Evolutionary conservation across 30 jellyfish, hydroid and myxozoan genomes (phyloP).

Genomic region (Nemopilema nomurai): DNA sequence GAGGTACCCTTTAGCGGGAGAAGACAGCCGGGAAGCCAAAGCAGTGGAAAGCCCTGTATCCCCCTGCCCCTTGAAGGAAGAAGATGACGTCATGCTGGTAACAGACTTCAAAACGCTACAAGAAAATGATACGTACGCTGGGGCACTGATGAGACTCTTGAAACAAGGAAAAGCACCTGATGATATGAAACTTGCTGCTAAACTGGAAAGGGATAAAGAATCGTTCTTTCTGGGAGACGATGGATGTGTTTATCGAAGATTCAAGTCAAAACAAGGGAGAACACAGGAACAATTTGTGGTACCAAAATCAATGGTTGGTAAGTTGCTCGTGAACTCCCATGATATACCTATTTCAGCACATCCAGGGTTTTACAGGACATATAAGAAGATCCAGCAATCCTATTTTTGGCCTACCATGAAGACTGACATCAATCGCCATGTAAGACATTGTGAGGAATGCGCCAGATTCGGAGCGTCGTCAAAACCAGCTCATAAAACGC

Average conservation of each 20-base stretch:
- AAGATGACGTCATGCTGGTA: not conserved
- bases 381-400: conserved; percentile 21
- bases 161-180: conserved; percentile 8
- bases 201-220: conserved; percentile 34
- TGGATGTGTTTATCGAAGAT: conserved; percentile 40
- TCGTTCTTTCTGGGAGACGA: conserved; percentile 31
- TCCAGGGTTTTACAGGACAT: conserved; percentile 39
- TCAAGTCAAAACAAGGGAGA: conserved; percentile 30
- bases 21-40: conserved; percentile 24
- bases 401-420: conserved; percentile 56
- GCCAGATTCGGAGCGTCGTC: conserved; percentile 26
- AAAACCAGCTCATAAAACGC: conserved; percentile 55
- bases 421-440: conserved; percentile 43
- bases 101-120: conserved; percentile 18
- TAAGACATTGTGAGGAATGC: no score
- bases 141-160: conserved; percentile 16
- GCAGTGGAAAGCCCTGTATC: not conserved
- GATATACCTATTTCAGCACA: conserved; percentile 37
- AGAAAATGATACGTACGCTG: conserved; percentile 49
- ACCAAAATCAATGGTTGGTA: conserved; percentile 46
- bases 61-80: not conserved
- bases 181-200: conserved; percentile 19
- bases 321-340: conserved; percentile 41
- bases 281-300: conserved; percentile 45
- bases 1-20: conserved; percentile 55